phyloP scores from a whole-genome alignment of 2,113 vertebrate species.

The Laterallus jamaicensis region DNA sequence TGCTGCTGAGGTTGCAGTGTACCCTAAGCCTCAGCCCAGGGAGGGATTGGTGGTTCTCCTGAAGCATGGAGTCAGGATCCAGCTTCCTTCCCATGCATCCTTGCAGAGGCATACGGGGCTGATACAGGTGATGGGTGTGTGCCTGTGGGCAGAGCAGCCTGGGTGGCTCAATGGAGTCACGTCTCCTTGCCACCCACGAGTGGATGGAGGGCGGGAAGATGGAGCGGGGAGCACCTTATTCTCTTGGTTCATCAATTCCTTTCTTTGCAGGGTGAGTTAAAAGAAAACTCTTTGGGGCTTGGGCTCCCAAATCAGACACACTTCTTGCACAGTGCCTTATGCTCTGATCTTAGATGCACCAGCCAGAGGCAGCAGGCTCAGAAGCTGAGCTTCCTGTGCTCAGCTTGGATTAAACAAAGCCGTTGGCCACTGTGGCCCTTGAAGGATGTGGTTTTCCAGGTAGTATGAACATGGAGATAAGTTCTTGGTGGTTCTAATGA shows the following conservation, averaged over 20 bases:
- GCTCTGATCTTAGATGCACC: not conserved
- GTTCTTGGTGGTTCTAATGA: not conserved
- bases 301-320: not conserved
- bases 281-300: not conserved
- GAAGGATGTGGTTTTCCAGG: not conserved
- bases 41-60: not conserved
- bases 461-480: not conserved
- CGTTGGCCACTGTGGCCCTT: not conserved
- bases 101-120: rapidly evolving
- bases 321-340: not conserved
- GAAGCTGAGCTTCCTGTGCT: not conserved
- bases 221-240: not conserved
- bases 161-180: not conserved
- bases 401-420: not conserved
- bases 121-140: too few species aligned
- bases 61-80: not conserved
- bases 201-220: not conserved
- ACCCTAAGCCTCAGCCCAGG: not conserved
- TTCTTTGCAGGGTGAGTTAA: not conserved
- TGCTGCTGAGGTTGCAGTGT: not conserved
- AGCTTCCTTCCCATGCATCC: not conserved
- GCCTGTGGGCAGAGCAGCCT: not conserved
- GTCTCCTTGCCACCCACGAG: rapidly evolving
- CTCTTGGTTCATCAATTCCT: not conserved
- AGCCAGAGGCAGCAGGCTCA: not conserved